Base-by-base conservation (phyloP, 1,140 invertebrate genomes). In the Lordiphosa clarofinis region DNA sequence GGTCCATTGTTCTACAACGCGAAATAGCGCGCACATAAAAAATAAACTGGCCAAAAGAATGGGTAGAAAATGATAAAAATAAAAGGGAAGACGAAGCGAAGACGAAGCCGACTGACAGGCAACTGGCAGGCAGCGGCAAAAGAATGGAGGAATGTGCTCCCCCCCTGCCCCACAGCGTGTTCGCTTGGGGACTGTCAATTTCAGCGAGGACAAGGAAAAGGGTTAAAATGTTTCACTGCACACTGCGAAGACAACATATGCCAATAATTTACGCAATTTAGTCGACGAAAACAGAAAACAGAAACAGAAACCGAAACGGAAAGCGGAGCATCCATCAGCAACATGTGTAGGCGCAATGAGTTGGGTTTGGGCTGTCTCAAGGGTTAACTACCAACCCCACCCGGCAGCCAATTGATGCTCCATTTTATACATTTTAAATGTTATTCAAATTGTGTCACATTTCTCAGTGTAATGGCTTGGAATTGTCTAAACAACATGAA, bases 391-490 rank as follows among this genome's bases (percentile, higher is more conserved):
- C 65, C 55, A 54, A 49, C 64, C 53, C 13, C 37, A 19, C 33
- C 42, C 42, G 24, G 5, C 19, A 44, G 24, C 12, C 31, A 40
- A 39, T 81, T 75, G 76, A 75, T 82, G 76, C 76, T 68, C 76
- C 82, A 82, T 81, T 81, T 81, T 69, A 72, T 82, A n/a, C n/a
- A 82, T 82, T 82, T 82, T 82, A 82, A 82, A 82, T 82, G 78
- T 82, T 82, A 82, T 82, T 82, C 76, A 82, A 82, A 82, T 82
- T 84, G 76, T 82, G 76, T 68, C 76, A 82, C 76, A 82, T 82
- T 82, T 82, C 78, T 82, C 78, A 82, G 76, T 76, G 78, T 84
- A 82, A 82, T 82, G 76, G 78, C 72, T 75, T 60, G 76, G 76
- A 82, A 81, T 75, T 71, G 76, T 82, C 58, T 68, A 49, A 11